Conservation (phyloP, 2,888 invertebrate genomes). For the Psylliodes chrysocephalus region DNA sequence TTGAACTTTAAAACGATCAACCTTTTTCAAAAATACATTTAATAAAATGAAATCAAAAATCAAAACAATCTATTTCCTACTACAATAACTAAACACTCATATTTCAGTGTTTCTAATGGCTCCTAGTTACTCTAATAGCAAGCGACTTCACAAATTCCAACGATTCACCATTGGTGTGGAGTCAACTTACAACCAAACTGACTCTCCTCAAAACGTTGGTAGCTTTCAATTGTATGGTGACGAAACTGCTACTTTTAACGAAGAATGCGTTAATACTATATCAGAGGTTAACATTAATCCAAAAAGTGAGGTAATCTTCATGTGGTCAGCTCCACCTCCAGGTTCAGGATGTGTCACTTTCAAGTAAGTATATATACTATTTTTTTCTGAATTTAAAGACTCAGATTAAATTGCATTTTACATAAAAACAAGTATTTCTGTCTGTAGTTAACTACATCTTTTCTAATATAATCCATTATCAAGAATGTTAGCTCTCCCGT, state of each 20-base stretch:
- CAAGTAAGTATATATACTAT: constrained; percentile 73
- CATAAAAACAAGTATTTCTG: too few relatives aligned
- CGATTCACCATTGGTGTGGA: constrained; percentile 83
- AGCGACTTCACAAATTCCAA: constrained; percentile 76
- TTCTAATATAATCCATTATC: too few relatives aligned
- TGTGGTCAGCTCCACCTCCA: constrained; percentile 89
- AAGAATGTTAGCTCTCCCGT: too few relatives aligned
- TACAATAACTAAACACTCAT: too few relatives aligned
- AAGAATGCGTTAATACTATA: constrained; percentile 86
- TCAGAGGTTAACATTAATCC: constrained; percentile 81
- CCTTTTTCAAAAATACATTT: background rate
- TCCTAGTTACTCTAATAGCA: constrained; percentile 56
- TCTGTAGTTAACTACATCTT: too few relatives aligned
- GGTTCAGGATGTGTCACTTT: constrained; percentile 89
- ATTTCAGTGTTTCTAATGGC: constrained; percentile 63
- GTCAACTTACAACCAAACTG: constrained; percentile 66
- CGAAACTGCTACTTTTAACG: constrained; percentile 76
- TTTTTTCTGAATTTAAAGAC: too few relatives aligned
- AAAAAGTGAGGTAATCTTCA: constrained; percentile 86
- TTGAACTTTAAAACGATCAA: too few relatives aligned
- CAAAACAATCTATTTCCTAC: too few relatives aligned
- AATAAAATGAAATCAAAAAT: background rate
- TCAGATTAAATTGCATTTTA: too few relatives aligned
- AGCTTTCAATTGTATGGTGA: constrained; percentile 77
- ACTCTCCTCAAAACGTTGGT: constrained; percentile 71